Percentiles rank a stretch among this genome's conserved stretches.
Conservation (phyloP, 2,113 vertebrate species). For the Labeo rohita region DNA sequence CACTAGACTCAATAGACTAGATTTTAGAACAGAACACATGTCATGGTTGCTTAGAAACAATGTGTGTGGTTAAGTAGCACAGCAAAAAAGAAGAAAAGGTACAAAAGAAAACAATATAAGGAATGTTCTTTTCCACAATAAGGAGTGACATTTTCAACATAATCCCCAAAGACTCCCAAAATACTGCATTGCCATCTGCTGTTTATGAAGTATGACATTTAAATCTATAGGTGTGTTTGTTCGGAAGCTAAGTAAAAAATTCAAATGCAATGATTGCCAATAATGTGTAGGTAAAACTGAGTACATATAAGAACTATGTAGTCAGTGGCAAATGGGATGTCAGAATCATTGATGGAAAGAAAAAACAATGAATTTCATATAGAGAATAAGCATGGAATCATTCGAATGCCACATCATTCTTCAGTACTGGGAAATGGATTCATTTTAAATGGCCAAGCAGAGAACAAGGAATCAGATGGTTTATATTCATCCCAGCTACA, state of each 20-base stretch:
- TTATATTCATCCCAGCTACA: not conserved
- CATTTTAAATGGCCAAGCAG: not conserved
- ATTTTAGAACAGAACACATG: not conserved
- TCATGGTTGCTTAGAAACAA: slow-evolving; percentile 8
- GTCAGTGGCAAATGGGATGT: not conserved
- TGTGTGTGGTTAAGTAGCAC: not conserved
- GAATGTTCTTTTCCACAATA: slow-evolving; percentile 1
- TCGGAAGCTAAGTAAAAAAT: not conserved
- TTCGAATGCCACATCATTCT: not conserved
- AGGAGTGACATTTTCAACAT: slow-evolving; percentile 43
- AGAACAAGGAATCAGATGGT: not conserved
- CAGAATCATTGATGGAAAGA: not conserved
- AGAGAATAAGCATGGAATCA: not conserved
- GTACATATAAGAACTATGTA: not conserved
- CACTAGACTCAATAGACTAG: no score
- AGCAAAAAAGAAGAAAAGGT: not conserved
- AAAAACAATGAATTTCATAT: not conserved
- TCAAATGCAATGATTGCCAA: slow-evolving; percentile 4
- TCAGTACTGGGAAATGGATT: not conserved
- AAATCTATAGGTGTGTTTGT: slow-evolving; percentile 5
- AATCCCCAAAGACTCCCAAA: slow-evolving; percentile 30
- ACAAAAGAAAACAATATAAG: not conserved
- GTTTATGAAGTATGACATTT: slow-evolving; percentile 46
- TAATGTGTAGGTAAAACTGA: not conserved
- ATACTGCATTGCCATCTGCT: slow-evolving; percentile 6